Evolutionary conservation across 2,888 invertebrate species (phyloP).

Genomic region (Harmothoe impar): DNA sequence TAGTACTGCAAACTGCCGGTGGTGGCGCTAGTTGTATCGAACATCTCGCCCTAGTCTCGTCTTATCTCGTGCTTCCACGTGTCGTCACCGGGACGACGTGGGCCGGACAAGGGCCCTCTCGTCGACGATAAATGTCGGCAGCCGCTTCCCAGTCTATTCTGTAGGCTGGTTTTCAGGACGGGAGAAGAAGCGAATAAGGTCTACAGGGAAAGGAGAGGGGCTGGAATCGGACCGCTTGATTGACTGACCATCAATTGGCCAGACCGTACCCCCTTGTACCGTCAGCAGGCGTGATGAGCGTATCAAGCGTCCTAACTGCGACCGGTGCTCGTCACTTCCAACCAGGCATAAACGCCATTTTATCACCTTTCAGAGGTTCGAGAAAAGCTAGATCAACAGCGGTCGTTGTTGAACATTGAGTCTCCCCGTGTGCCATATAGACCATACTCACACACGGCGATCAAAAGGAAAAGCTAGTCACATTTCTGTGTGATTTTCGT

Average conservation of each 20-base stretch:
- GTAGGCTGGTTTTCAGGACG: not conserved
- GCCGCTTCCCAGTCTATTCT: not conserved
- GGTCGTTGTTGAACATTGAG: constrained; percentile 20
- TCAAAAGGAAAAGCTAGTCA: not conserved
- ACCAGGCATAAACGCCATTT: not conserved
- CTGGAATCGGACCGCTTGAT: not conserved
- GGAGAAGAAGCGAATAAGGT: no score
- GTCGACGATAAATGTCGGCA: constrained; percentile 19
- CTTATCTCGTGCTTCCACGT: constrained; percentile 27
- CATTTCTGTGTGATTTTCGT: not conserved
- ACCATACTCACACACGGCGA: not conserved
- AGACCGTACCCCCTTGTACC: not conserved
- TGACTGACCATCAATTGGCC: not conserved
- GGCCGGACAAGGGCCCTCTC: not conserved
- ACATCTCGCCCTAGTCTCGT: constrained; percentile 10
- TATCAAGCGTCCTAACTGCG: not conserved
- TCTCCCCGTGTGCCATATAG: not conserved
- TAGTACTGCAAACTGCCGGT: no score
- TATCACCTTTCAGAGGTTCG: not conserved
- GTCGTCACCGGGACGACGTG: not conserved
- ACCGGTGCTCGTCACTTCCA: not conserved
- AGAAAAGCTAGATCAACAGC: constrained; percentile 10
- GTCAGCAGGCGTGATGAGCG: not conserved
- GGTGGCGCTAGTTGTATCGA: not conserved
- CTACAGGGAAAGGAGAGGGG: no score